Evolutionary conservation across 2,797 vertebrate genomes (phyloP).

Genomic region (Molossus alvarezi): DNA sequence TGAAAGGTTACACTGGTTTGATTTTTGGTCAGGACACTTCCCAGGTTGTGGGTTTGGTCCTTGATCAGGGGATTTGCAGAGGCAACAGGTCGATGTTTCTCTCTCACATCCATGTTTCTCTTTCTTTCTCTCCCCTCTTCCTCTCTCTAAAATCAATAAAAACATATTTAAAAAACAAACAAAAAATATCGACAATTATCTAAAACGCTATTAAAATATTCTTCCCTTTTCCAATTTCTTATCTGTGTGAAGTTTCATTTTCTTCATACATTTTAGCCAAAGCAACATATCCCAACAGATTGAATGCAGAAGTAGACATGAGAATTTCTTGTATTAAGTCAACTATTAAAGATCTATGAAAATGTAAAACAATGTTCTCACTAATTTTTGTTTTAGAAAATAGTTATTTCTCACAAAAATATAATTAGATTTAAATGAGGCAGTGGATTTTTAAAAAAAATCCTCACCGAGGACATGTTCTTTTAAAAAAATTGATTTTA

Average conservation of each 20-base stretch:
- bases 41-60: background rate
- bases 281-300: constrained; percentile 7
- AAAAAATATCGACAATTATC: background rate
- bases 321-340: constrained; percentile 50
- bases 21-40: background rate
- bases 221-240: constrained; percentile 34
- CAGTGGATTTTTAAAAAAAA: constrained; percentile 11
- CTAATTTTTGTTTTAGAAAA: constrained; percentile 43
- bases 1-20: background rate
- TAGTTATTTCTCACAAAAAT: constrained; percentile 19
- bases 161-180: background rate
- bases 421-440: constrained; percentile 9
- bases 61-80: background rate
- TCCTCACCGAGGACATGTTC: background rate
- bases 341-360: constrained; percentile 48
- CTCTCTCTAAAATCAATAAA: background rate
- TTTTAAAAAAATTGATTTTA: background rate
- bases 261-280: constrained; percentile 42
- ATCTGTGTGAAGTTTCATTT: constrained; percentile 45
- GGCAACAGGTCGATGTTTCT: background rate
- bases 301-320: constrained; percentile 28
- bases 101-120: background rate
- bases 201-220: constrained; percentile 55
- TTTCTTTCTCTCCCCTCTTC: background rate
- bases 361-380: constrained; percentile 39